Base-by-base conservation (phyloP, 2,113 vertebrate genomes). In the Tragelaphus strepsiceros region DNA sequence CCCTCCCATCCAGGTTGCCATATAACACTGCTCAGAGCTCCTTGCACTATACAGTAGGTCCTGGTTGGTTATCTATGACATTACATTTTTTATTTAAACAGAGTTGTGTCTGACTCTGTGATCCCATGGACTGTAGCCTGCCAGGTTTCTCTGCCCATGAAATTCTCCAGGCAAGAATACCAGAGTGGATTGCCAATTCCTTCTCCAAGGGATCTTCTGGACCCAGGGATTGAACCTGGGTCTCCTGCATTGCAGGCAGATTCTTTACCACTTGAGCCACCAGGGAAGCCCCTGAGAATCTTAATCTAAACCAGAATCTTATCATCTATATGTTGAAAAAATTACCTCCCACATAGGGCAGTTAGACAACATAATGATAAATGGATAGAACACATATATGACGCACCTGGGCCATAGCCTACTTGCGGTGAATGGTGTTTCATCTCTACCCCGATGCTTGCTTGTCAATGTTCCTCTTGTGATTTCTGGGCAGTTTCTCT, bases 41-140 rank as follows among this genome's bases (percentile, higher is more conserved):
- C 11, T 22, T 43, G 21, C 0, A 0, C 35, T 43, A 26, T 74
- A 13, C 71, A 14, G 3, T 43, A 74, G 71, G 11, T 74, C 35
- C 71, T 74, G 19, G 71, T 74, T 43, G 21, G 1, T 43, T 74
- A 21, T 71, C 35, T 35, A 74, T 74, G 71, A 64, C 43, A 86
- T 39, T 46, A 3, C 28, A 71, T 80, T 90, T 89, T 39, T 49
- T 49, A 87, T 82, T 83, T 56, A 91, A 83, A n/a, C 30, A 77
- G 1, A 71, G 19, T 71, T 71, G 67, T 71, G 67, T 71, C 67
- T 71, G 67, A 39, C 67, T 71, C 19, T 22, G 19, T 1, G 0
- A 11, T 35, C 67, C n/a, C 67, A 71, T 35, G 19, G 67, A 35
- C n/a, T 35, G 9, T 71, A 71, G 64, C 64, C n/a, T 35, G n/a